Evolutionary conservation across 2,888 invertebrate species (phyloP).

Genomic region (Amphimallon solstitiale): DNA sequence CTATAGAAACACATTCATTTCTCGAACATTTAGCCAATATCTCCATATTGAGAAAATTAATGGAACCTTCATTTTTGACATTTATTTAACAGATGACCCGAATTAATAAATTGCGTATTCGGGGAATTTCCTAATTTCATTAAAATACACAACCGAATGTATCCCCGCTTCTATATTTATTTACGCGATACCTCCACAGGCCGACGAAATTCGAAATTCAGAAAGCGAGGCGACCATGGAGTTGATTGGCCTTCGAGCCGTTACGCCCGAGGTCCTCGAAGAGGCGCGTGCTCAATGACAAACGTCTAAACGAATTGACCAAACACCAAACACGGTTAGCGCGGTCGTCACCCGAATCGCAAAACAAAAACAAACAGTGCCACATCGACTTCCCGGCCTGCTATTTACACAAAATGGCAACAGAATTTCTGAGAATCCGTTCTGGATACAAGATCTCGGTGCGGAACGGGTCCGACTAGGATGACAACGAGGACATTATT

Average conservation of each 20-base stretch:
- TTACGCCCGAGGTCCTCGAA: slow-evolving; percentile 47
- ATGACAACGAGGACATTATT: background rate
- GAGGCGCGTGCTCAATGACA: slow-evolving; percentile 55
- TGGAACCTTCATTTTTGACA: no score
- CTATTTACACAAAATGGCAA: slow-evolving; percentile 23
- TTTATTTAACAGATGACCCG: no score
- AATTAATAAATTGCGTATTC: no score
- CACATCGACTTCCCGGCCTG: background rate
- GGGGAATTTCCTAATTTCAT: no score
- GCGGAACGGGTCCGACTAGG: background rate
- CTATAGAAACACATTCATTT: no score
- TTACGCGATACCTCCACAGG: background rate
- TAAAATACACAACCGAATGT: no score
- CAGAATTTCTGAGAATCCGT: slow-evolving; percentile 14
- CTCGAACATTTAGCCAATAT: no score
- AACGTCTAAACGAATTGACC: slow-evolving; percentile 62
- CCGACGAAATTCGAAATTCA: slow-evolving; percentile 48
- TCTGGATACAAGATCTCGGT: background rate
- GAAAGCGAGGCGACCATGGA: slow-evolving; percentile 47
- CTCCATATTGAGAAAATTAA: no score
- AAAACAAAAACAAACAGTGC: slow-evolving; percentile 52
- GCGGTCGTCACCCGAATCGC: slow-evolving; percentile 56
- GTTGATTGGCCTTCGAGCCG: slow-evolving; percentile 51
- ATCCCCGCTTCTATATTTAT: no score
- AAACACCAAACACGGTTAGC: slow-evolving; percentile 61